These are phyloP conservation scores for Drosophila affinis DNA, from an alignment of 2,888 invertebrate genomes.

Conservation along the genomic window DNA sequence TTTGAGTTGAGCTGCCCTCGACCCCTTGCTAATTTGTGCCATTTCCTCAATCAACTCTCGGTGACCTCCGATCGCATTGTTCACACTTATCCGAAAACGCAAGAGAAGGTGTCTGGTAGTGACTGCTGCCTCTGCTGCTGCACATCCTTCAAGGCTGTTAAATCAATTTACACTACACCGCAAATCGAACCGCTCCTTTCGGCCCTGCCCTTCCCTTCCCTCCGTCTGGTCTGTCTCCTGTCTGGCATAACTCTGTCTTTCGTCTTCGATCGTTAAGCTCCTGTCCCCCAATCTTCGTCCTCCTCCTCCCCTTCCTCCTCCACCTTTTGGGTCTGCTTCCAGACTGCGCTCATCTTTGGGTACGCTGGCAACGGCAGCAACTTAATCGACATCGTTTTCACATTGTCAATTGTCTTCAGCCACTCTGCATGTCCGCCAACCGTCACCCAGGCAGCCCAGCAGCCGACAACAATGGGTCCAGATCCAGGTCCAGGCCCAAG, in stretches of 20 bases:
- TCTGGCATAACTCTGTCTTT: slow-evolving; percentile 70
- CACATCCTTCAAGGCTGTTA: slow-evolving; percentile 72
- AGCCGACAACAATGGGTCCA: slow-evolving; percentile 58
- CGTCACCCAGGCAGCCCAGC: slow-evolving; percentile 60
- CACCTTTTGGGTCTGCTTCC: slow-evolving; percentile 6
- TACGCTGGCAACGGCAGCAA: slow-evolving; percentile 65
- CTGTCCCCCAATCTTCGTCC: slow-evolving; percentile 11
- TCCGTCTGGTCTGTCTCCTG: neutral
- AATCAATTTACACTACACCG: slow-evolving; percentile 71
- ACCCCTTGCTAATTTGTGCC: slow-evolving; percentile 35
- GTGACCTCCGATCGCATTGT: slow-evolving; percentile 50
- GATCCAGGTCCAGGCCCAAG: slow-evolving; percentile 3
- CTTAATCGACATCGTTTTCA: slow-evolving; percentile 77
- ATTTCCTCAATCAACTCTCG: slow-evolving; percentile 46
- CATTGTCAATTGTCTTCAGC: slow-evolving; percentile 74
- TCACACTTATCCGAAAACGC: slow-evolving; percentile 49
- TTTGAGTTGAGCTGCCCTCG: neutral
- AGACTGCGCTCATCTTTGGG: slow-evolving; percentile 4
- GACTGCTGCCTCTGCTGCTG: neutral
- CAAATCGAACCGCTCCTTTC: neutral
- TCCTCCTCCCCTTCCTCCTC: neutral
- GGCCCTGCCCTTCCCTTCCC: neutral
- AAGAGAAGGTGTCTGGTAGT: slow-evolving; percentile 64
- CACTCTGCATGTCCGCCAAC: slow-evolving; percentile 74
- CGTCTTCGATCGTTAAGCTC: slow-evolving; percentile 65